Conservation (phyloP, 2,797 vertebrate genomes). For the Semaprochilodus insignis region DNA sequence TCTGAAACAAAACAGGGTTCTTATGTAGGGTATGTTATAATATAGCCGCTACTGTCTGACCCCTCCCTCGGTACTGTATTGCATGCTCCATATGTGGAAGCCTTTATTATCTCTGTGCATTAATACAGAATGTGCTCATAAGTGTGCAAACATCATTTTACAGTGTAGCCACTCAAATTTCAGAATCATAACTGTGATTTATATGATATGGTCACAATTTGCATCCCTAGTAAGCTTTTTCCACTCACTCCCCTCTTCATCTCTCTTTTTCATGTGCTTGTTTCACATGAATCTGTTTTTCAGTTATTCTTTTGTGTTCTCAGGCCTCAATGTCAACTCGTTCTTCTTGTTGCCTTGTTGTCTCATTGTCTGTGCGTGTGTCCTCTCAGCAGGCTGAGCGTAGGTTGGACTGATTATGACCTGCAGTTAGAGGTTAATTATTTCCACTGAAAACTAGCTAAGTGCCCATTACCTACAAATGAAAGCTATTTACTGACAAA, state of each 20-base stretch:
- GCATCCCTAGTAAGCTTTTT: neutral
- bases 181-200: too few species aligned
- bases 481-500: conserved; percentile 22
- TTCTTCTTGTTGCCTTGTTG: conserved; percentile 25
- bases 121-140: too few species aligned
- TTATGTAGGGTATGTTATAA: too few species aligned
- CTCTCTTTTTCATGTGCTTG: neutral
- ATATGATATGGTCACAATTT: too few species aligned
- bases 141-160: too few species aligned
- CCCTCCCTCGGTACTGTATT: too few species aligned
- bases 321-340: neutral
- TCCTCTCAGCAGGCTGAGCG: neutral
- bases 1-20: too few species aligned
- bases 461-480: conserved; percentile 27
- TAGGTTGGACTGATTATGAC: conserved; percentile 20
- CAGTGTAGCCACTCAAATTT: too few species aligned
- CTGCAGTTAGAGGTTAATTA: conserved; percentile 47
- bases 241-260: neutral
- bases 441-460: conserved; percentile 25
- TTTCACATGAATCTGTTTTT: neutral
- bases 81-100: too few species aligned
- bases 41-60: too few species aligned
- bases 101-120: too few species aligned
- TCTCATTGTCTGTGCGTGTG: neutral
- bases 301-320: neutral